phyloP scores from a whole-genome alignment of 2,888 invertebrate genomes.

The Metellina segmentata region DNA sequence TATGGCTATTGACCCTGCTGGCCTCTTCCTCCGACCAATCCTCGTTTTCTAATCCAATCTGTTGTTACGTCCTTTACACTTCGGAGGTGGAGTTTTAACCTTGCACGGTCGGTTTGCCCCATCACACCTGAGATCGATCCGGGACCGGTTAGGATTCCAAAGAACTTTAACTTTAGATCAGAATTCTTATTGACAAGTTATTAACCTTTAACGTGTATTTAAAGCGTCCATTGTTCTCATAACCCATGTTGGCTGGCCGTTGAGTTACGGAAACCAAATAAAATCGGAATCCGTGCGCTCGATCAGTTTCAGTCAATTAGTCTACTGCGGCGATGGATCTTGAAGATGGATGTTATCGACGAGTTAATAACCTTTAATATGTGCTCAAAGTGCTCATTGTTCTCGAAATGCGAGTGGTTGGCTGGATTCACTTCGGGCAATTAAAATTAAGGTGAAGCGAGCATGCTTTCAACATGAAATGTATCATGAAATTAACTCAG shows the following conservation, averaged over 20 bases:
- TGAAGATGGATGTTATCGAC: neutral
- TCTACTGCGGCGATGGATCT: neutral
- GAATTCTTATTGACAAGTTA: neutral
- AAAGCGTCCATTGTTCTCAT: neutral
- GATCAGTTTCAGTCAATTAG: too few species aligned
- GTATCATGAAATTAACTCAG: too few species aligned
- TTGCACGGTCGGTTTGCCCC: neutral
- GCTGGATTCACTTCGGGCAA: neutral
- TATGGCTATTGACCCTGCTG: conserved; percentile 57
- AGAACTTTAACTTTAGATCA: neutral
- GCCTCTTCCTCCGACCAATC: conserved; percentile 44
- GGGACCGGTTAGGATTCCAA: conserved; percentile 33
- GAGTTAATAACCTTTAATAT: neutral
- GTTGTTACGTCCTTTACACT: conserved; percentile 30
- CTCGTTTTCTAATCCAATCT: conserved; percentile 47
- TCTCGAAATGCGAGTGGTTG: neutral
- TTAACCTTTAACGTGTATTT: neutral
- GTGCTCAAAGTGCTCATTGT: neutral
- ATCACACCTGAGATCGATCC: conserved; percentile 12
- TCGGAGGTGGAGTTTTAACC: conserved; percentile 60
- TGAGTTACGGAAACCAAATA: neutral
- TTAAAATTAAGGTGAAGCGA: too few species aligned
- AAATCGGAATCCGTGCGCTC: neutral
- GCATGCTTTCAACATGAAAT: too few species aligned
- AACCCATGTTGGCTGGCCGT: too few species aligned